Evolutionary conservation across 2,113 vertebrate genomes (phyloP), one percentile per base, ranked within the genome.

Genomic region (Oxygymnocypris stewartii): DNA sequence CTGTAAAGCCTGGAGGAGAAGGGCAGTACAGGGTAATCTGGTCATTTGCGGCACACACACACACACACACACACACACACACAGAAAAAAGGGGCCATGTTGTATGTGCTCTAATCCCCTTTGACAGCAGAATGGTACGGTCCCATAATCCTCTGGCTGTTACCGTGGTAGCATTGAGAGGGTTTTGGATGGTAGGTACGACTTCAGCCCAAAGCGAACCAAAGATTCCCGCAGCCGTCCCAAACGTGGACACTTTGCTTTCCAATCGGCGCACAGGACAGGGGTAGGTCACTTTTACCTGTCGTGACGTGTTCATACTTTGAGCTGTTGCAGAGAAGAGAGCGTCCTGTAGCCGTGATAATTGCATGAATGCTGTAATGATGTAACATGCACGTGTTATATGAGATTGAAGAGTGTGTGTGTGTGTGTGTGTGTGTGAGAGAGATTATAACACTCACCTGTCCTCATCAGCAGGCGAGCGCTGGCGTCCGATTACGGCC

Each of bases 141-240:
- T 95, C 96, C 95, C 91, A 94, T 96, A 97, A 97, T 97, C 96
- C 96, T 93, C 90, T 93, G 94, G 93, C 93, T 95, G 95, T 96
- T 96, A 94, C 96, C 95, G 95, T 96, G 95, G 96, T 94, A 96
- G 95, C 94, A 91, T 90, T 93, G 94, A 94, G 93, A 95, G 92
- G 95, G 94, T 95, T 96, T 93, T 93, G 92, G 92, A 89, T 92
- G 94, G 92, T 94, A 94, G 92, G 91, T 94, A 93, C 93, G 92
- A 95, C 93, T 92, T 88, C 87, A 89, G 89, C 91, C 88, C n/a
- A 84, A 88, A 91, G 86, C 90, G 78, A 89, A 90, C 89, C 88
- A 89, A 90, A 92, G 91, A 94, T 92, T 94, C 90, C 91, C 88
- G 89, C 88, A 89, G 88, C 91, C 90, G 75, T 85, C 88, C 57